Conservation (phyloP, 2,113 vertebrate genomes). For the Elachura formosa region DNA sequence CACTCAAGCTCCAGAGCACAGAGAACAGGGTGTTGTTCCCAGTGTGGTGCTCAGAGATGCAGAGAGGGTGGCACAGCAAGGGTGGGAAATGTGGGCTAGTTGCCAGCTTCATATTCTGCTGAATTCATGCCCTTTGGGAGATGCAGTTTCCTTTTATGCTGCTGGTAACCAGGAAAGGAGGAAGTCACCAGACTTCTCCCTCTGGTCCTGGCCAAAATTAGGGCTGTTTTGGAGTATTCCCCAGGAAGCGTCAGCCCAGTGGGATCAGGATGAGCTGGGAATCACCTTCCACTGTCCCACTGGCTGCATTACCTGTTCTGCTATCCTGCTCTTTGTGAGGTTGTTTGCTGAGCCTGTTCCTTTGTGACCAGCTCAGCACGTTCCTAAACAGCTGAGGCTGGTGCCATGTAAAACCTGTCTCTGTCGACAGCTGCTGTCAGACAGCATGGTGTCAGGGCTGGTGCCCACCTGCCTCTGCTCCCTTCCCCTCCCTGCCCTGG, state of each 20-base stretch:
- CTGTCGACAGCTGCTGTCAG: neutral
- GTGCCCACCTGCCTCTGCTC: neutral
- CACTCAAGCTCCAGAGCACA: accelerated
- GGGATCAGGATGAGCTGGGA: neutral
- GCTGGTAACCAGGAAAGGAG: neutral
- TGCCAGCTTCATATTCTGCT: neutral
- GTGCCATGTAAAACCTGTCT: neutral
- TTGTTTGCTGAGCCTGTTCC: neutral
- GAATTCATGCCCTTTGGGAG: neutral
- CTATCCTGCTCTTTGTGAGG: neutral
- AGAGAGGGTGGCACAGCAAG: neutral
- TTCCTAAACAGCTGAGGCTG: neutral
- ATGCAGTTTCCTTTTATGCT: neutral
- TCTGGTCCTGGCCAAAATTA: neutral
- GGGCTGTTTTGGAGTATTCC: neutral
- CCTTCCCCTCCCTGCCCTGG: neutral
- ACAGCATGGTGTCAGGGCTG: neutral
- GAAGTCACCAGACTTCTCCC: neutral
- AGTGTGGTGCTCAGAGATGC: neutral
- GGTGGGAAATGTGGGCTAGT: neutral
- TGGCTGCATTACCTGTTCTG: accelerated
- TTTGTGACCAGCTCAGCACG: neutral
- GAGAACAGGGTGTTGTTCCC: neutral
- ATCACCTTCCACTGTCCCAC: accelerated
- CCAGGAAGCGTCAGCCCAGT: neutral